Base-by-base conservation (phyloP, 2,113 vertebrate genomes). In the Girardinichthys multiradiatus region DNA sequence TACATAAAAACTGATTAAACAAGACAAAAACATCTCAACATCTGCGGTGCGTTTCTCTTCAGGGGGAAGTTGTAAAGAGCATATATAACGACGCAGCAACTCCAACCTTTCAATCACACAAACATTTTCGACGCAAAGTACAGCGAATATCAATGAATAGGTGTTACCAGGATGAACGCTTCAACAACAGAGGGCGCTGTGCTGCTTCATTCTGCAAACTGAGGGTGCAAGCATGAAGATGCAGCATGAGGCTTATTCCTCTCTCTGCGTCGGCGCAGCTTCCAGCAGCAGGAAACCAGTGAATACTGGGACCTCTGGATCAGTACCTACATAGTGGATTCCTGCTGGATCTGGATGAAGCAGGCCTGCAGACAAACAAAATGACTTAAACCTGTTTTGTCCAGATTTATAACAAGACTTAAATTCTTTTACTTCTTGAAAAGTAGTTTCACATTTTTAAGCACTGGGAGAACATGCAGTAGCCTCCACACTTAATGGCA, bases 271-370 rank as follows among this genome's bases (percentile, higher is more conserved):
- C 12, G 42, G 14, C 6, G 42, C 42, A 45, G n/a, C n/a, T n/a
- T n/a, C n/a, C n/a, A n/a, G 42, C 42, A 45, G 42, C 42, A 17
- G 42, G 42, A 45, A 45, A 45, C 42, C 6, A 17, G 42, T 14
- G 19, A 17, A 45, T 45, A n/a, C 65, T 42, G 48, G 11, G 37
- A 37, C 78, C 7, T 21, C 3, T 17, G 8, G n/a, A 26, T 5
- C 6, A 54, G 31, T 9, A 54, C 1, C 19, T 96, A 98, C 19
- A 92, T 93, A 26, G 95, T 94, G 26, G 97, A 96, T 91, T 99
- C 98, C 2, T 95, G 95, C 75, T 97, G 97, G 91, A 99, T 98
- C 93, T 99, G 97, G 88, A 95, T 96, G 91, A 97, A 98, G 86
- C 97, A 98, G 1, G 97, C 98, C 97, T 99, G 87, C 42, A 92